These are phyloP conservation scores for Lucilia cuprina DNA, from an alignment of 1,140 invertebrate species.

Conservation along the genomic window DNA sequence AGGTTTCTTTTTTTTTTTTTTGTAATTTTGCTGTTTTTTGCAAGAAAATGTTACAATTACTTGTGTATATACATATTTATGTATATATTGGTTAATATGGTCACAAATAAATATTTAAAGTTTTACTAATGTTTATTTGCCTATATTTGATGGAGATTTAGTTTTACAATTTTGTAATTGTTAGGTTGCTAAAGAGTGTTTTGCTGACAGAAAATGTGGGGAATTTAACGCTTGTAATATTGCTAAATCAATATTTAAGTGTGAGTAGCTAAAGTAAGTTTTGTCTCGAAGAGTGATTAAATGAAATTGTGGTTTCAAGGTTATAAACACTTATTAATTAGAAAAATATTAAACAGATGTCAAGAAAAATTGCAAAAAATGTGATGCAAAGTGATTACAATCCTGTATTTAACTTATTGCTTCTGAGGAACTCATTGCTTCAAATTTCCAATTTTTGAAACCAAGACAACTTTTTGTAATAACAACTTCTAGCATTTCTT, in stretches of 20 bases:
- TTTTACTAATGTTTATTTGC: neutral
- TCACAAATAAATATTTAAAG: neutral
- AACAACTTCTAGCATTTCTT: too few relatives aligned
- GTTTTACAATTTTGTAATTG: neutral
- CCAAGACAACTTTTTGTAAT: too few relatives aligned
- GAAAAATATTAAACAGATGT: neutral
- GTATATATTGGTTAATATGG: neutral
- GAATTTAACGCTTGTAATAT: neutral
- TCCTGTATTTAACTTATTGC: too few relatives aligned
- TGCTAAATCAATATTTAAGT: neutral
- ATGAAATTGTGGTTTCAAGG: neutral
- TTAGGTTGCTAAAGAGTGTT: neutral
- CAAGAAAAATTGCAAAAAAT: too few relatives aligned
- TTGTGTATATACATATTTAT: neutral
- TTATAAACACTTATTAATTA: neutral
- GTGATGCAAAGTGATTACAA: too few relatives aligned
- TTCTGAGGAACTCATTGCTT: too few relatives aligned
- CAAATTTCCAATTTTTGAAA: too few relatives aligned
- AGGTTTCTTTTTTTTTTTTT: neutral
- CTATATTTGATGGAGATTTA: neutral
- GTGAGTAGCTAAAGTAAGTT: neutral
- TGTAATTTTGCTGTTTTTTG: neutral
- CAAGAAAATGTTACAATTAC: slow-evolving; percentile 7
- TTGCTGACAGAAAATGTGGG: neutral
- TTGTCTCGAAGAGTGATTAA: neutral